Percentiles rank a stretch among this genome's conserved stretches.
Conservation (phyloP, 1,140 invertebrate species). For the Trypoxylus dichotomus region DNA sequence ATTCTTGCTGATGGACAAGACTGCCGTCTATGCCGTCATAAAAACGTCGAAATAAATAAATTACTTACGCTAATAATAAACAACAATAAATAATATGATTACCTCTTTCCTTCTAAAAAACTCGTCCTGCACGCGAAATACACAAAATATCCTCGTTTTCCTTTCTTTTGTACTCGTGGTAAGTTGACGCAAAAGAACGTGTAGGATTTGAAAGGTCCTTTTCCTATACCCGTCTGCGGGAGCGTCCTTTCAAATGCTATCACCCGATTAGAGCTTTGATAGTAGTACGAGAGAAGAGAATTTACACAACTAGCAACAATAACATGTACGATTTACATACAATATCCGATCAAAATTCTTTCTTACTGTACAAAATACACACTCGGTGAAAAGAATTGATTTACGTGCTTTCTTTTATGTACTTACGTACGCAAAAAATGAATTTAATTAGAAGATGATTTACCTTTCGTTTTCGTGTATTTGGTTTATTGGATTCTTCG, state of each 20-base stretch:
- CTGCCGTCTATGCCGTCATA: slow-evolving; percentile 49
- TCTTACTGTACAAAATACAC: no score
- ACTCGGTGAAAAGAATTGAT: no score
- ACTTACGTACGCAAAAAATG: no score
- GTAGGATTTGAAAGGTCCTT: background rate
- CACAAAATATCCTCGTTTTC: background rate
- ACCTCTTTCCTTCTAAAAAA: no score
- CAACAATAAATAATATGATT: background rate
- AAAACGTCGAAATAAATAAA: slow-evolving; percentile 49
- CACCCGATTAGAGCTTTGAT: background rate
- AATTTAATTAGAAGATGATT: background rate
- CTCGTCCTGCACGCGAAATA: slow-evolving; percentile 9
- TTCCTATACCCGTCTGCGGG: no score
- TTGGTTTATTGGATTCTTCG: background rate
- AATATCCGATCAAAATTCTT: background rate
- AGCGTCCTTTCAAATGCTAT: background rate
- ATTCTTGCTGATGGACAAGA: slow-evolving; percentile 52
- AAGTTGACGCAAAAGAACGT: background rate
- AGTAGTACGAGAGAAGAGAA: background rate
- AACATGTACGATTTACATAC: background rate
- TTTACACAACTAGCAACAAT: slow-evolving; percentile 24
- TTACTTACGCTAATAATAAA: slow-evolving; percentile 24
- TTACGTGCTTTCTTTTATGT: no score
- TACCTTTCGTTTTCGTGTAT: background rate
- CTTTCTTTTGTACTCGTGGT: slow-evolving; percentile 14